A percentile compares a stretch with the other conserved stretches of the same genome.
Evolutionary conservation across 92 coral and sea anemone species (phyloP).

Genomic region (Epizoanthus fatuus): DNA sequence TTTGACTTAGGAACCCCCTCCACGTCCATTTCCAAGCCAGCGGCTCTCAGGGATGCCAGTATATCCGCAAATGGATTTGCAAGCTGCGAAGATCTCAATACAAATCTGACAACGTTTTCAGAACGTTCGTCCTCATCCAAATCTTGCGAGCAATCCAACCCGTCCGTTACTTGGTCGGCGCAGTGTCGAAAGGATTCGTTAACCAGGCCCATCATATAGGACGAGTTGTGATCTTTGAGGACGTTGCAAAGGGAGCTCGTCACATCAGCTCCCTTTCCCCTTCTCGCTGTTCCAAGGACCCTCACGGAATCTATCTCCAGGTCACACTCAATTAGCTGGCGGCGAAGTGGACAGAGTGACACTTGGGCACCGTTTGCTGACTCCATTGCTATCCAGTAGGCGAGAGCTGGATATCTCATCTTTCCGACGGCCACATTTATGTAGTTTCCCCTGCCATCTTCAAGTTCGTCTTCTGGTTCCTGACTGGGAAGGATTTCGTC

Average conservation of each 20-base stretch:
- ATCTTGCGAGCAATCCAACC: neutral
- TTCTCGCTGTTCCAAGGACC: neutral
- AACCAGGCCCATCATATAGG: neutral
- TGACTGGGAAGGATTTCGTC: too few species aligned
- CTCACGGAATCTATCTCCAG: neutral
- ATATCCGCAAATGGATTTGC: too few species aligned
- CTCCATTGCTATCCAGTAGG: too few species aligned
- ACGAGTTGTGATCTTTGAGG: neutral
- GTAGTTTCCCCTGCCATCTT: too few species aligned
- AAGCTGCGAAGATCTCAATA: neutral
- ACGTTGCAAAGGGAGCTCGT: neutral
- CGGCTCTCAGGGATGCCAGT: too few species aligned
- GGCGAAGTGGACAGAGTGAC: neutral
- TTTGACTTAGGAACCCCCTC: too few species aligned
- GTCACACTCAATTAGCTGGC: constrained; percentile 22
- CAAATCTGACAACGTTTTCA: neutral
- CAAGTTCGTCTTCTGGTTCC: too few species aligned
- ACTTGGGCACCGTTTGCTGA: constrained; percentile 29
- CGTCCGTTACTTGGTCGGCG: neutral
- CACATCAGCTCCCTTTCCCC: neutral
- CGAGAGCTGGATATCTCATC: too few species aligned
- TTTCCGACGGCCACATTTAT: constrained; percentile 20
- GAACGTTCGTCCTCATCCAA: neutral
- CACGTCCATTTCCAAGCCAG: too few species aligned
- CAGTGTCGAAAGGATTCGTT: constrained; percentile 1